These are phyloP conservation scores for Dysidea cf. avara DNA, from an alignment of 37 sponge, comb jelly and placozoan genomes.

Conservation along the genomic window DNA sequence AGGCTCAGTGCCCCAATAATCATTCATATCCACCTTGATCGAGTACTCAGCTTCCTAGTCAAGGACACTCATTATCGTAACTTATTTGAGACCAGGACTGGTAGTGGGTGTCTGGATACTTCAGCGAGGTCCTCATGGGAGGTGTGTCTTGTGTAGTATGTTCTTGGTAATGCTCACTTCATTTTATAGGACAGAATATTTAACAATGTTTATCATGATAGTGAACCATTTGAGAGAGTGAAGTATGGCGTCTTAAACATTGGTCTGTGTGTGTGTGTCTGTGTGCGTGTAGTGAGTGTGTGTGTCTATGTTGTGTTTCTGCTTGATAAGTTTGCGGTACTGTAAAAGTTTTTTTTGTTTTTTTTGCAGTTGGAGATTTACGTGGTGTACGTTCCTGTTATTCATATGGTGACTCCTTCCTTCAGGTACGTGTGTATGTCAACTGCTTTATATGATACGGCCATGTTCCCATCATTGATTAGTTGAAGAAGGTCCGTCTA, in stretches of 20 bases:
- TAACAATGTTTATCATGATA: constrained; percentile 46
- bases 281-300: no score
- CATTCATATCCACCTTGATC: constrained; percentile 65
- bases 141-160: constrained; percentile 4
- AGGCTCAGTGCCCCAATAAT: constrained; percentile 69
- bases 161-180: not conserved
- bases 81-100: constrained; percentile 62
- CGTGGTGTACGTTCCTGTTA: constrained; percentile 59
- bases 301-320: not conserved
- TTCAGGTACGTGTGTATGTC: constrained; percentile 46
- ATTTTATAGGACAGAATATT: constrained; percentile 57
- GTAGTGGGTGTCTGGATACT: constrained; percentile 44
- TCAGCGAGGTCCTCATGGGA: constrained; percentile 55
- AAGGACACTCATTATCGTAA: constrained; percentile 79
- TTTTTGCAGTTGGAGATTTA: constrained; percentile 56
- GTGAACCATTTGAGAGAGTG: constrained; percentile 53
- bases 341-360: not conserved
- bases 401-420: constrained; percentile 72
- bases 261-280: no score
- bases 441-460: no score
- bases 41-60: constrained; percentile 41
- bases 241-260: constrained; percentile 81
- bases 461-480: no score
- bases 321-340: not conserved
- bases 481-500: constrained; percentile 73